Evolutionary conservation across 2,797 vertebrate genomes (phyloP), one percentile per base, ranked within the genome.

Genomic region (Telmatherina bonti): DNA sequence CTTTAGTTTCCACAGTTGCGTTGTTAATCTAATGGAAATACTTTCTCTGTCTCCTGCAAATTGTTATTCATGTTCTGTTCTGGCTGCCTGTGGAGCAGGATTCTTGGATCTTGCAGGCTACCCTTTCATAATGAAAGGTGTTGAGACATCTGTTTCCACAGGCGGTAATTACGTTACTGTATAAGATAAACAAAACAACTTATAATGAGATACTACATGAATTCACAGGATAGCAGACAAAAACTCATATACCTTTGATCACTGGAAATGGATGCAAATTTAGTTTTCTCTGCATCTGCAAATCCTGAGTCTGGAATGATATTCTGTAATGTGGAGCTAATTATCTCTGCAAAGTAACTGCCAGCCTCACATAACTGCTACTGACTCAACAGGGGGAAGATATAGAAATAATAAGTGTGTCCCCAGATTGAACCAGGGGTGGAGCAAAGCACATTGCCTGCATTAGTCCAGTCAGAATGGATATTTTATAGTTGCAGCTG

Each of bases 91-190:
- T 74, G 72, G 85, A 85, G 91, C 70, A 11, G 64, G 7, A 63
- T 84, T 79, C 79, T 87, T 82, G 85, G 84, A 88, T 90, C 84
- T 79, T 4, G 20, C 62, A 36, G 73, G 82, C 68, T 55, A 72
- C 67, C 78, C 85, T 83, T 71, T 78, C 76, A 74, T 87, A 86
- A 88, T 84, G 83, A 92, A 91, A 91, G 85, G 85, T 90, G 87
- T 79, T 15, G 69, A 86, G 86, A 89, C 91, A 91, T 93, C 91
- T 91, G 87, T 90, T 93, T 91, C 88, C 83, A 85, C 85, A 75
- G 85, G 85, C 86, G 61, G 87, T 88, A 91, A 94, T 93, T 91
- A 92, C 87, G 85, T 90, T 90, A 90, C 78, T 83, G 85, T 86
- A 81, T 78, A 81, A 88, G 70, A 90, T 65, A 89, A 91, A 90